Conservation (phyloP, 1,140 invertebrate genomes). For the Bicyclus anynana region DNA sequence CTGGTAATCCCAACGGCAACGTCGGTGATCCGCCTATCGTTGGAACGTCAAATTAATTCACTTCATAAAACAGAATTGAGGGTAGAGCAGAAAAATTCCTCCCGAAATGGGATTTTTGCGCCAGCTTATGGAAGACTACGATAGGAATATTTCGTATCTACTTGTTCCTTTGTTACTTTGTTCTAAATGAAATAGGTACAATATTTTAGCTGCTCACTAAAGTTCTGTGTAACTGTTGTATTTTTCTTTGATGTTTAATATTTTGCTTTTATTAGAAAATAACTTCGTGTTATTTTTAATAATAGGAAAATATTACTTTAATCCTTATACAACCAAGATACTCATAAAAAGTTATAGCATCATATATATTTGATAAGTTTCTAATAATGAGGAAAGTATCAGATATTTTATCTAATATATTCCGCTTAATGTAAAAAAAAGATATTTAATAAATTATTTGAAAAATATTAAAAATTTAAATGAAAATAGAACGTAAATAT, state of each 20-base stretch:
- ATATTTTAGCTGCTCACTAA: background rate
- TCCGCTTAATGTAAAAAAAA: no score
- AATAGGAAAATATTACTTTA: no score
- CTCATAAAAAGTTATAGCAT: no score
- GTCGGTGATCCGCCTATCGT: slow-evolving; percentile 70
- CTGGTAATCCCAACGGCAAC: slow-evolving; percentile 64
- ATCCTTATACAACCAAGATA: no score
- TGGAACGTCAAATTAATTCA: slow-evolving; percentile 33
- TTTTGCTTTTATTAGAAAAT: background rate
- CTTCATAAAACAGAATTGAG: slow-evolving; percentile 27
- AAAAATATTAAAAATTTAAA: no score
- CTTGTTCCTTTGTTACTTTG: slow-evolving; percentile 16
- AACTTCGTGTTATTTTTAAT: background rate
- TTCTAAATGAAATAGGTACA: background rate
- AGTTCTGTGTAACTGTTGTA: background rate
- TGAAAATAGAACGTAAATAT: slow-evolving; percentile 2
- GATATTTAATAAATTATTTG: no score
- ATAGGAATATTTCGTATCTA: slow-evolving; percentile 15
- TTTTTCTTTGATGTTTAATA: background rate
- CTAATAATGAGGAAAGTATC: no score
- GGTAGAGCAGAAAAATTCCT: slow-evolving; percentile 15
- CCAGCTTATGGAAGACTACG: slow-evolving; percentile 18
- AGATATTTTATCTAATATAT: no score
- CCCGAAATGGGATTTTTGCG: slow-evolving; percentile 18
- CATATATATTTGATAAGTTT: no score